Base-by-base conservation (phyloP, 2,888 invertebrate species). In the Platycheirus rosarum region DNA sequence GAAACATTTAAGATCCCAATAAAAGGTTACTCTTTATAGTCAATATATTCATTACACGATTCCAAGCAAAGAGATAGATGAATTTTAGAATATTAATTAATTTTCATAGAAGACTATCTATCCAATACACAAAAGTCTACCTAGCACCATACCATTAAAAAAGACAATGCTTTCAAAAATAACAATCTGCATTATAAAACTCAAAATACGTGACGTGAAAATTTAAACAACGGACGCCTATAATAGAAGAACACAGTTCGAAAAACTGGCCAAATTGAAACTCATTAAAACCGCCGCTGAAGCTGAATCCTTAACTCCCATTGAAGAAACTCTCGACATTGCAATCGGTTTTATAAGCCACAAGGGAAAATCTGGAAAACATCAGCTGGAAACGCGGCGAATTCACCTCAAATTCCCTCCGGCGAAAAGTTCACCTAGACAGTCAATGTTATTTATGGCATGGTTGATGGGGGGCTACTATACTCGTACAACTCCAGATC, bases 31-130 rank as follows among this genome's bases (percentile, higher is more conserved):
- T n/a, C n/a, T n/a, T 29, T 60, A 3, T n/a, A 3, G 11, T 42
- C 26, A 44, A 29, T 44, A 29, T 16, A 60, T 60, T 79, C 74
- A 51, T 49, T 23, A 57, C 79, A 79, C 69, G 75, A 57, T 18
- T 46, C 76, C 70, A 51, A 82, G 80, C 84, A 75, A n/a, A 11
- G 66, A 85, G 85, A 85, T 84, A 85, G 86, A 85, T 85, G 85
- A 86, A 85, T 82, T 84, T 79, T 69, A 26, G 13, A 40, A 35
- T 53, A 73, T 71, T 86, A 86, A 86, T 86, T 86, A 85, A 86
- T 85, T 85, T 75, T 76, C 63, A 65, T 60, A 75, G 57, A 68
- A 63, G 8, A 48, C 68, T 23, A 49, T 65, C 55, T 23, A 23
- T 23, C 23, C 6, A 44, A 48, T 26, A 37, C 18, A n/a, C 4